Conservation (phyloP, 1,140 invertebrate species). For the Ips typographus region DNA sequence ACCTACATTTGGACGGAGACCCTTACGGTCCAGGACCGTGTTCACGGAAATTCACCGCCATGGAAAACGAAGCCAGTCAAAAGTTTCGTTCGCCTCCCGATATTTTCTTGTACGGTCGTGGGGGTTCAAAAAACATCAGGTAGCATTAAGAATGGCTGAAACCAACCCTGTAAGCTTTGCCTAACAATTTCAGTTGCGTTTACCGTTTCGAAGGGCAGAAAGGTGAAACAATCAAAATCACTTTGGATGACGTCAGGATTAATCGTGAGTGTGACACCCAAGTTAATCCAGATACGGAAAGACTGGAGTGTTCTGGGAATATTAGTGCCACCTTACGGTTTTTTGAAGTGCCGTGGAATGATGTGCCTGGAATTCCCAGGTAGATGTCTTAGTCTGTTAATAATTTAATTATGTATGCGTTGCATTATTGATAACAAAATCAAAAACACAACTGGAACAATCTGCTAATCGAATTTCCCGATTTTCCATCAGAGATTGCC, state of each 20-base stretch:
- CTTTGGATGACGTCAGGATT: slow-evolving; percentile 66
- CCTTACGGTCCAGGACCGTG: slow-evolving; percentile 67
- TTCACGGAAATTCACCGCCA: slow-evolving; percentile 68
- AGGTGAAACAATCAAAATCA: slow-evolving; percentile 72
- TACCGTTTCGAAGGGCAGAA: slow-evolving; percentile 82
- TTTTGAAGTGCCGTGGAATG: slow-evolving; percentile 73
- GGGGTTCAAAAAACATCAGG: slow-evolving; percentile 79
- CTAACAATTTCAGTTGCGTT: slow-evolving; percentile 65
- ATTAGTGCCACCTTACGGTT: slow-evolving; percentile 59
- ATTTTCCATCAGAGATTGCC: slow-evolving; percentile 65
- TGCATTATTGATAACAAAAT: too few species aligned
- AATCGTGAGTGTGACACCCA: slow-evolving; percentile 65
- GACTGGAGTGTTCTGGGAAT: slow-evolving; percentile 69
- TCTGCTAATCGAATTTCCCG: slow-evolving; percentile 7
- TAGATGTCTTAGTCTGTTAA: background rate
- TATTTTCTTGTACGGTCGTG: slow-evolving; percentile 83
- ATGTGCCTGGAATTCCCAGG: slow-evolving; percentile 55
- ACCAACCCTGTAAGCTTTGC: background rate
- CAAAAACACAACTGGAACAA: too few species aligned
- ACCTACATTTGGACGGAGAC: slow-evolving; percentile 81
- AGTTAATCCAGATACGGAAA: slow-evolving; percentile 66
- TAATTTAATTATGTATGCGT: too few species aligned
- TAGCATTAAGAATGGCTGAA: slow-evolving; percentile 42
- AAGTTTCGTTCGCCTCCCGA: slow-evolving; percentile 73
- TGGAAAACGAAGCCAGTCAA: slow-evolving; percentile 58